Percentiles rank a stretch among this genome's conserved stretches.
phyloP scores from a whole-genome alignment of 2,888 invertebrate species.

The Drosophila mulleri region DNA sequence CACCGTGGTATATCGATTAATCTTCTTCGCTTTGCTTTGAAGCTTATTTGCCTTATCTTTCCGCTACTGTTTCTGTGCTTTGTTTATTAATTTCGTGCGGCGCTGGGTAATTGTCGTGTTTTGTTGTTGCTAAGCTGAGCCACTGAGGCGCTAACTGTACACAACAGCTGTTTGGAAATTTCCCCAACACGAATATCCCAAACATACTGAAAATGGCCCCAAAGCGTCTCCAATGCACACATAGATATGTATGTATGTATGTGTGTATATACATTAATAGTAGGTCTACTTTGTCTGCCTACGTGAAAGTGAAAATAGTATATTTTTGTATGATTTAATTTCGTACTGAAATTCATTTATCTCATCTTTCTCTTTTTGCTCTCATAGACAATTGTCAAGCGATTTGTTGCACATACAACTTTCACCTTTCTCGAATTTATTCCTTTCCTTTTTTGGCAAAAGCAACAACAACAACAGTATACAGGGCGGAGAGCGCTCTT shows the following conservation, averaged over 20 bases:
- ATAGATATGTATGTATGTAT: background rate
- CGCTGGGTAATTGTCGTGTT: background rate
- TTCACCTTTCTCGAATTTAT: constrained; percentile 48
- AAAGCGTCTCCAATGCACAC: no score
- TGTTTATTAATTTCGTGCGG: constrained; percentile 21
- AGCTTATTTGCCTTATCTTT: constrained; percentile 22
- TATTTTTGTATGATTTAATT: constrained; percentile 22
- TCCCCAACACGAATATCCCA: constrained; percentile 25
- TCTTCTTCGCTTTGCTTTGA: constrained; percentile 17
- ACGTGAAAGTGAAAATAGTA: constrained; percentile 35
- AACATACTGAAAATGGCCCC: constrained; percentile 7
- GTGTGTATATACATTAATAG: background rate
- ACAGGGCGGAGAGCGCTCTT: constrained; percentile 10
- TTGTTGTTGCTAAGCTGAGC: constrained; percentile 34
- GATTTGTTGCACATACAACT: constrained; percentile 36
- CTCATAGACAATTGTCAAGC: constrained; percentile 44
- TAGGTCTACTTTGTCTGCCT: background rate
- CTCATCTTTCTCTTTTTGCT: constrained; percentile 42
- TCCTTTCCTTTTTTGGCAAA: constrained; percentile 61
- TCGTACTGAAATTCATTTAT: constrained; percentile 26
- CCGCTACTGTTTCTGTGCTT: constrained; percentile 12
- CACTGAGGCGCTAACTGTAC: constrained; percentile 26
- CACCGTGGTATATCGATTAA: constrained; percentile 20
- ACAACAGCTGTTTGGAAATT: constrained; percentile 41
- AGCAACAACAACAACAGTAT: constrained; percentile 16